Conservation (phyloP, 2,797 vertebrate genomes). For the Eospalax fontanierii region DNA sequence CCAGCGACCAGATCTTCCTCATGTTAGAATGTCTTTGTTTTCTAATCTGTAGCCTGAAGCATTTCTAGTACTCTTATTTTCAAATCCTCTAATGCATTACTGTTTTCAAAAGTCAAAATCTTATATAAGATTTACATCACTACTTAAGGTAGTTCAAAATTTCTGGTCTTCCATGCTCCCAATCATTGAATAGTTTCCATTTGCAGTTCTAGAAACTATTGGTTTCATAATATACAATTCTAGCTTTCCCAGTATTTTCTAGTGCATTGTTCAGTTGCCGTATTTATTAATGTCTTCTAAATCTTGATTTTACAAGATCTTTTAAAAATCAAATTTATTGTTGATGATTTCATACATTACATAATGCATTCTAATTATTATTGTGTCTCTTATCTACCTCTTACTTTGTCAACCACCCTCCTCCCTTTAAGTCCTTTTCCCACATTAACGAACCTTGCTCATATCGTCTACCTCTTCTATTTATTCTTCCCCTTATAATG, state of each 20-base stretch:
- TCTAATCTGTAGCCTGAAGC: constrained; percentile 15
- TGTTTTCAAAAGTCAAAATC: constrained; percentile 33
- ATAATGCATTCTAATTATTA: neutral
- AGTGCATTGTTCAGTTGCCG: constrained; percentile 11
- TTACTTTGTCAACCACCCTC: neutral
- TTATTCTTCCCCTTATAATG: neutral
- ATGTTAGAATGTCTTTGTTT: neutral
- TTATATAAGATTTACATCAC: neutral
- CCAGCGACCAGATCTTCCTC: neutral
- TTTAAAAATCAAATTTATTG: constrained; percentile 6
- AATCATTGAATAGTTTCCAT: neutral
- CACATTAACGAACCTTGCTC: neutral
- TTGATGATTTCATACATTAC: neutral
- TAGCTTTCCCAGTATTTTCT: constrained; percentile 43
- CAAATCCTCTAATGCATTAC: constrained; percentile 16
- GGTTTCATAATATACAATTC: constrained; percentile 41
- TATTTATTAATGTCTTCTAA: constrained; percentile 46
- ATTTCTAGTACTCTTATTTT: constrained; percentile 45
- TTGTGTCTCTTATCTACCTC: neutral
- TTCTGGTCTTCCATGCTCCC: neutral
- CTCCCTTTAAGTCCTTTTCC: neutral
- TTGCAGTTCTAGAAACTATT: neutral
- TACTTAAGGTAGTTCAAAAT: constrained; percentile 58
- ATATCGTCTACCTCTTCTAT: neutral
- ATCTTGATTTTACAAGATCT: constrained; percentile 35